Evolutionary conservation across 2,113 vertebrate species (phyloP).

Genomic region (Ameiurus melas): DNA sequence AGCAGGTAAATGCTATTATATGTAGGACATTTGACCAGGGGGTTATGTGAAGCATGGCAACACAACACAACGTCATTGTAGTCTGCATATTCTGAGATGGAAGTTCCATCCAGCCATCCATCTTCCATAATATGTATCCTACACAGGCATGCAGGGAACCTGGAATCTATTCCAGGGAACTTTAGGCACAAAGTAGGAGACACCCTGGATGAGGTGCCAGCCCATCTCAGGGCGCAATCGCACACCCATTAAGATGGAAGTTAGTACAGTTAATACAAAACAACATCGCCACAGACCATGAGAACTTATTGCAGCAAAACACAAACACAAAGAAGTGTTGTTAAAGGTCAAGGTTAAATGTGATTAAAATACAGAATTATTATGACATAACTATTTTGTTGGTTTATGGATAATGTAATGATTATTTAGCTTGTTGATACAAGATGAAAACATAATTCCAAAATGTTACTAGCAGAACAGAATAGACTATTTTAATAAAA

Average conservation of each 20-base stretch:
- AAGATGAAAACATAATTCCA: background rate
- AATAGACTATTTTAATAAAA: background rate
- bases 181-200: too few relatives aligned
- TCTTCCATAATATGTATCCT: too few relatives aligned
- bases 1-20: background rate
- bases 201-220: too few relatives aligned
- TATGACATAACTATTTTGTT: background rate
- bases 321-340: background rate
- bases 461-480: background rate
- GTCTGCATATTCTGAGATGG: too few relatives aligned
- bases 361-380: background rate
- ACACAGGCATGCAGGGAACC: too few relatives aligned
- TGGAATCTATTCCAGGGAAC: too few relatives aligned
- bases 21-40: background rate
- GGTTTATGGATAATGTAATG: background rate
- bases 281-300: background rate
- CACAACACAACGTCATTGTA: too few relatives aligned
- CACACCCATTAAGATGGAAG: too few relatives aligned
- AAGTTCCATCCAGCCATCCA: too few relatives aligned
- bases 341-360: background rate
- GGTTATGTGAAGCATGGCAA: background rate
- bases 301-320: background rate
- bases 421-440: background rate
- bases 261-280: background rate
- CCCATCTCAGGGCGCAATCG: too few relatives aligned